Evolutionary conservation across 1,140 invertebrate genomes (phyloP), one percentile per base, ranked within the genome.

Genomic region (Yoshiicerus persimilis): DNA sequence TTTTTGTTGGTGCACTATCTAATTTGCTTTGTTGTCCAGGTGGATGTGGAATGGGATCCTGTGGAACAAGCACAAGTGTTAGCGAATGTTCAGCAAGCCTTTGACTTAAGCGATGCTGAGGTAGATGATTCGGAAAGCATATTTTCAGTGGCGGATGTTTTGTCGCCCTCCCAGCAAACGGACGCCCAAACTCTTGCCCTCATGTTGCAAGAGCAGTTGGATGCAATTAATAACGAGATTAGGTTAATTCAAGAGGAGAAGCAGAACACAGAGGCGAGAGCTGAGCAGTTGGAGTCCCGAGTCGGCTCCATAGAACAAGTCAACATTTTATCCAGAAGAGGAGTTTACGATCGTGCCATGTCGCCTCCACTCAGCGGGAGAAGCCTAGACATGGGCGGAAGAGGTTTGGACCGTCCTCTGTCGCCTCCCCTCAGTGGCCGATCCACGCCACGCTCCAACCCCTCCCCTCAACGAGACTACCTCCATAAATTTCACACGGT

Each of bases 161-260:
- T 94, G 93, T 96, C 94, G 92, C 96, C 95, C 8, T 96, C 95
- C 1, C 91, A 77, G 92, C 96, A 97, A 92, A 97, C 97, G 8
- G 98, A 99, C 93, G 98, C 99, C 36, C 98, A 99, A 92, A 98
- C 98, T 0, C 93, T 99, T 87, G 99, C 99, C 30, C 94, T 99
- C 91, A 99, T 99, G 97, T 94, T 99, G 88, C 99, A 99, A 93
- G 98, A 99, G 92, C 98, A 99, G 93, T 93, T 99, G 75, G 98
- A 99, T 93, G 99, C 99, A 90, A 99, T 99, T 91, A 99, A 99
- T 93, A 99, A 99, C 92, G 99, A 99, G 94, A 99, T 99, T 90
- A 95, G 95, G 94, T 93, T 99, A 91, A 99, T 99, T 75, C 97
- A 99, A 94, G 98, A 99, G 93, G 99, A 99, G 93, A 99, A 99